Base-by-base conservation (phyloP, 1,140 invertebrate genomes). In the Caerostris darwini region DNA sequence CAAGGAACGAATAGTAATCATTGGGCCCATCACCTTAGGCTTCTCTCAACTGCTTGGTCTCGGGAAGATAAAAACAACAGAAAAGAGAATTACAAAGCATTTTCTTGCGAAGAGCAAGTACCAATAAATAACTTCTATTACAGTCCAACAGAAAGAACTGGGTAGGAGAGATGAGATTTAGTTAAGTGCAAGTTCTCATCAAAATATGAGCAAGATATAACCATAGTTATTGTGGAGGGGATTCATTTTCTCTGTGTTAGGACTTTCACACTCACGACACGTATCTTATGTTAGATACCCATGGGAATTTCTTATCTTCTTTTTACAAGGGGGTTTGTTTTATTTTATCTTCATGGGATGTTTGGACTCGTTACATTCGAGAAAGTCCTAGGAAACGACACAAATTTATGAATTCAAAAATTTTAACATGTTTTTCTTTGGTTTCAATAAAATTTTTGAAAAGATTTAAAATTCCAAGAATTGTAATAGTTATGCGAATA, bases 41-140 rank as follows among this genome's bases (percentile, higher is more conserved):
- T 67, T 69, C 71, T 71, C 57, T 17, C 50, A 56, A 71, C 89
- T 53, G 54, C 89, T 91, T 89, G 53, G 5, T 61, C 17, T 61
- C 34, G 17, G 50, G 71, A 64, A 90, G 34, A 90, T 77, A 77
- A 58, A 90, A 59, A 81, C 67, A n/a, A 77, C 8, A 10, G 3
- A 71, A 56, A 91, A 82, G 69, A 91, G 90, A 82, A 91, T 91
- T 91, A 82, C 90, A 82, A 91, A 91, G 82, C 90, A 91, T 91
- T 91, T 91, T 58, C 90, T 81, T 59, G 71, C 71, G 50, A 61
- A 56, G 56, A 59, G 19, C 58, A 82, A 81, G 90, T 82, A 69
- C 90, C 77, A 81, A 91, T 91, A 82, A 91, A 91, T 91, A 91
- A 61, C 90, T 81, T 91, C 54, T 91, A 91, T 82, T 59, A 50